These are phyloP conservation scores for Augiades crinisus DNA, from an alignment of 2,888 invertebrate species.

Conservation along the genomic window DNA sequence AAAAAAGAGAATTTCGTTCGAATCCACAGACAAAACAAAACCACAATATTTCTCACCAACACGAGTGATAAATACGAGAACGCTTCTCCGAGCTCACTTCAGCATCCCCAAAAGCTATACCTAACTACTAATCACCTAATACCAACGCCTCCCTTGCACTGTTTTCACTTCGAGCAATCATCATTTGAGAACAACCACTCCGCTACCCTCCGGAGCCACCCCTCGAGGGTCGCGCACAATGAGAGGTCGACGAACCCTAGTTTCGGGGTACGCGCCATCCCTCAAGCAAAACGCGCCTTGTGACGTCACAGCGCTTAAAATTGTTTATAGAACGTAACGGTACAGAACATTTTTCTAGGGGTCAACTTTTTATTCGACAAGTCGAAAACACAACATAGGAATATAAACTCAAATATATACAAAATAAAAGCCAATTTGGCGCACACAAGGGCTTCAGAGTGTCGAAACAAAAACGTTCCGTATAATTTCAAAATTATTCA, in stretches of 20 bases:
- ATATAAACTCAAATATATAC: conserved; percentile 11
- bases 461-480: conserved; percentile 14
- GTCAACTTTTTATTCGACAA: conserved; percentile 13
- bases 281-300: neutral
- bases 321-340: neutral
- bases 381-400: conserved; percentile 8
- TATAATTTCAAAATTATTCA: conserved; percentile 22
- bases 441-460: neutral
- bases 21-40: no score
- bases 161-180: conserved; percentile 20
- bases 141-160: neutral
- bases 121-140: conserved; percentile 5
- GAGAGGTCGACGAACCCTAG: conserved; percentile 22
- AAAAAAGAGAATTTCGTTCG: no score
- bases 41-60: no score
- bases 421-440: conserved; percentile 1
- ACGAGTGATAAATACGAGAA: no score
- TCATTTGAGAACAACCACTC: conserved; percentile 18
- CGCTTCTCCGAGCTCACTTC: no score
- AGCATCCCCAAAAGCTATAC: no score
- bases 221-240: conserved; percentile 22
- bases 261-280: conserved; percentile 8
- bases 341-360: conserved; percentile 4
- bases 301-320: neutral
- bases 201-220: conserved; percentile 19